phyloP scores from a whole-genome alignment of 1,140 invertebrate species.

The Trichonephila inaurata region DNA sequence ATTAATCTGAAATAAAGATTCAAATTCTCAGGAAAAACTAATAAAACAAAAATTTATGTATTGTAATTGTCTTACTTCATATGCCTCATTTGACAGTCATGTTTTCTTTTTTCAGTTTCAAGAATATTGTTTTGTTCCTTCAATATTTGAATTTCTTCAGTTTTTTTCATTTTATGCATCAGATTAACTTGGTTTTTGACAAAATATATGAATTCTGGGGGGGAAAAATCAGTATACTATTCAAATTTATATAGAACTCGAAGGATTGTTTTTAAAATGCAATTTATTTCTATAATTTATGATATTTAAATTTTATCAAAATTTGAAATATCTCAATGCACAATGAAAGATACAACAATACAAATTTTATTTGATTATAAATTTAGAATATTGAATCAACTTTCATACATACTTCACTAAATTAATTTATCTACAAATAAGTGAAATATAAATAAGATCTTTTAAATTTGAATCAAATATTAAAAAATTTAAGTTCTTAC shows the following conservation, averaged over 20 bases:
- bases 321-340: too few relatives aligned
- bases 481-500: too few relatives aligned
- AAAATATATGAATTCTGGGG: slow-evolving; percentile 87
- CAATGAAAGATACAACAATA: too few relatives aligned
- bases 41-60: not conserved
- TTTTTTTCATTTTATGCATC: slow-evolving; percentile 78
- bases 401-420: not conserved
- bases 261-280: too few relatives aligned
- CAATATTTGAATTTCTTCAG: slow-evolving; percentile 86
- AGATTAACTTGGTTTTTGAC: slow-evolving; percentile 77
- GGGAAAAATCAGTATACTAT: not conserved
- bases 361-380: too few relatives aligned
- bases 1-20: not conserved
- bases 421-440: too few relatives aligned
- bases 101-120: slow-evolving; percentile 85
- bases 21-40: not conserved
- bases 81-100: slow-evolving; percentile 88
- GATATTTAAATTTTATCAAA: too few relatives aligned
- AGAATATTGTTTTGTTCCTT: slow-evolving; percentile 85
- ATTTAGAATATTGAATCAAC: too few relatives aligned
- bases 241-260: too few relatives aligned
- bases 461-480: too few relatives aligned
- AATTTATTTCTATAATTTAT: too few relatives aligned
- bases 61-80: slow-evolving; percentile 78
- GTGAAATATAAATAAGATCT: too few relatives aligned